Conservation (phyloP, 2,797 vertebrate species). For the Aselliscus stoliczkanus region DNA sequence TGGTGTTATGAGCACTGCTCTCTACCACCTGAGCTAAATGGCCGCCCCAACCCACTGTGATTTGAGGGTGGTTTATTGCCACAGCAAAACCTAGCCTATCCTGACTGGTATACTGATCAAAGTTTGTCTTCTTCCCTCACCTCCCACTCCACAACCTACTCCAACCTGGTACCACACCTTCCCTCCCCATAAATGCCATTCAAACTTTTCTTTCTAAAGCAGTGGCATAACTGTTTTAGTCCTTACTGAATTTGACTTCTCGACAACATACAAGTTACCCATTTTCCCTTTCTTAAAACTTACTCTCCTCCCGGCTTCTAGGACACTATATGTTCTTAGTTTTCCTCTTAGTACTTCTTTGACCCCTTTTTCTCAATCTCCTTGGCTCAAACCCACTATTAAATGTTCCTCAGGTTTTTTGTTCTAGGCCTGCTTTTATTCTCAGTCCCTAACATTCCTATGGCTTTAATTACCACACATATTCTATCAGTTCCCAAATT, state of each 20-base stretch:
- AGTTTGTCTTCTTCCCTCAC: neutral
- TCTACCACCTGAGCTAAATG: too few species aligned
- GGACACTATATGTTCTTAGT: neutral
- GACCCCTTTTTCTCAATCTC: neutral
- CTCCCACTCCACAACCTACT: neutral
- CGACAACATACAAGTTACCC: neutral
- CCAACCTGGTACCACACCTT: neutral
- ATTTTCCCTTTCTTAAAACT: neutral
- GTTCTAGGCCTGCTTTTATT: neutral
- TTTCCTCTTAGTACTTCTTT: neutral
- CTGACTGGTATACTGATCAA: neutral
- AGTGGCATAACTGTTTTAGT: neutral
- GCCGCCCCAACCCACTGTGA: too few species aligned
- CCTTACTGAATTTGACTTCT: neutral
- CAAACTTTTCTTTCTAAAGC: neutral
- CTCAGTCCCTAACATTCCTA: neutral
- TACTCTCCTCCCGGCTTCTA: neutral
- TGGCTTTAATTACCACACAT: neutral
- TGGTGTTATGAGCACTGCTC: too few species aligned
- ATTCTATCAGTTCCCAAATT: neutral
- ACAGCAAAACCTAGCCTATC: neutral
- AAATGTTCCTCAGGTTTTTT: neutral
- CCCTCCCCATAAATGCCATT: neutral
- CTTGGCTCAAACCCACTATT: neutral
- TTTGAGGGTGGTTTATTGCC: neutral